phyloP scores from a whole-genome alignment of 2,888 invertebrate genomes.

The Andrena dorsata region DNA sequence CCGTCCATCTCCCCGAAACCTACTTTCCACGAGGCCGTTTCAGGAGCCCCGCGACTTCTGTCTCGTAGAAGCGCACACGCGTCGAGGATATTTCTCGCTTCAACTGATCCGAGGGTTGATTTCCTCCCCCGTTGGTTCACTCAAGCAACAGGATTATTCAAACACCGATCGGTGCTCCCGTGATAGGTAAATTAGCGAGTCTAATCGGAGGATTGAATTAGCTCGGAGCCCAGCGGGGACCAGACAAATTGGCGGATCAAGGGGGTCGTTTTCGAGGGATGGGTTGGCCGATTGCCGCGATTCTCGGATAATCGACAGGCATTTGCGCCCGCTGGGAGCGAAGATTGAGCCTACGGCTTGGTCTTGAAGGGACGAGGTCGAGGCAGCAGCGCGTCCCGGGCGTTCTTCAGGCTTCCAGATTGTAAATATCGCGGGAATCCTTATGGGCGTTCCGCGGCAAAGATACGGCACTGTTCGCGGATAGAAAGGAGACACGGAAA shows the following conservation, averaged over 20 bases:
- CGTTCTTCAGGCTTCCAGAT: neutral
- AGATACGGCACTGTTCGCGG: neutral
- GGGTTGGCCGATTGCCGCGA: slow-evolving; percentile 1
- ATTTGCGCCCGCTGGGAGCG: neutral
- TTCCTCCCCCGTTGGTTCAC: neutral
- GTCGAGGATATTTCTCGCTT: neutral
- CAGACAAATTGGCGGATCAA: slow-evolving; percentile 43
- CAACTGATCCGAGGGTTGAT: neutral
- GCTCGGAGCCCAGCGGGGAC: slow-evolving; percentile 13
- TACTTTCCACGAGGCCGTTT: slow-evolving; percentile 30
- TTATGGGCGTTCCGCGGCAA: neutral
- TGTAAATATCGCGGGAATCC: neutral
- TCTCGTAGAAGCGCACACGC: too few species aligned
- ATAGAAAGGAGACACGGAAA: neutral
- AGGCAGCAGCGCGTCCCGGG: too few species aligned
- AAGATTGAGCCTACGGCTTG: neutral
- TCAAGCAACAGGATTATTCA: neutral
- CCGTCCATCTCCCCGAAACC: slow-evolving; percentile 38
- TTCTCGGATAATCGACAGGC: slow-evolving; percentile 28
- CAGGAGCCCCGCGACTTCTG: neutral
- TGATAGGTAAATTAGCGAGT: slow-evolving; percentile 41
- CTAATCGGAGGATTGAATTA: slow-evolving; percentile 56
- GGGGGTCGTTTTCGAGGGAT: slow-evolving; percentile 16
- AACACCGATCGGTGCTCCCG: neutral
- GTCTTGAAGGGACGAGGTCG: too few species aligned